A percentile compares a stretch with the other conserved stretches of the same genome.
These are phyloP conservation scores for Corythornis cristatus DNA, from an alignment of 2,113 vertebrate species.

Conservation along the genomic window DNA sequence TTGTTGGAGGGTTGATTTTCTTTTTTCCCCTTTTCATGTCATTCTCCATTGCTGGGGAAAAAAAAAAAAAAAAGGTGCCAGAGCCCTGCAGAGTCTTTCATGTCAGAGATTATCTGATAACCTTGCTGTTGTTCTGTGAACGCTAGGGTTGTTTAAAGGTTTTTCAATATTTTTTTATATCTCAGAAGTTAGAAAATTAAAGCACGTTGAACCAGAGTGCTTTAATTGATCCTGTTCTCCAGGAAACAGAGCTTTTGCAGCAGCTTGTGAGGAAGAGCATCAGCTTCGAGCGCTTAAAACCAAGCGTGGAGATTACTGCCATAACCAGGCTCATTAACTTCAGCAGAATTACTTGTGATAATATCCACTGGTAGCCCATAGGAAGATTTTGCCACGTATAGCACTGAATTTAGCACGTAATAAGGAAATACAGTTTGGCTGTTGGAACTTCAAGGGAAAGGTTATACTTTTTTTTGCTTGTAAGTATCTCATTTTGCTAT, in stretches of 20 bases:
- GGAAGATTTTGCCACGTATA: not conserved
- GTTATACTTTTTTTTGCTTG: not conserved
- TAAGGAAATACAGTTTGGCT: not conserved
- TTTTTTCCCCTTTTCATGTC: rapidly evolving
- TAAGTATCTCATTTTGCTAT: slow-evolving; percentile 29
- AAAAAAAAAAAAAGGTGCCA: not conserved
- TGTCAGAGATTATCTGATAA: not conserved
- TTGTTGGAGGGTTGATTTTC: not conserved
- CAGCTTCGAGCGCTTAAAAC: not conserved
- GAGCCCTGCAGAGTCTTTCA: not conserved
- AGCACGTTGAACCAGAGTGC: not conserved
- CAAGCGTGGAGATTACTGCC: not conserved
- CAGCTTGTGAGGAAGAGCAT: not conserved
- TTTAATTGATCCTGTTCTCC: not conserved
- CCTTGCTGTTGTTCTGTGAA: not conserved
- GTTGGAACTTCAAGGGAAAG: not conserved
- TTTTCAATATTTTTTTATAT: not conserved
- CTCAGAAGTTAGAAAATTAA: not conserved
- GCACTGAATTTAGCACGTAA: not conserved
- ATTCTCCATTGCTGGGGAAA: not conserved
- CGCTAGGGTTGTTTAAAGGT: not conserved
- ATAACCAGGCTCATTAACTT: slow-evolving; percentile 31
- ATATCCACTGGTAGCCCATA: not conserved
- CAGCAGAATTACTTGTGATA: slow-evolving; percentile 35
- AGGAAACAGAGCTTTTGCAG: not conserved